Base-by-base conservation (phyloP, 2,797 vertebrate species). In the Nothura maculosa region DNA sequence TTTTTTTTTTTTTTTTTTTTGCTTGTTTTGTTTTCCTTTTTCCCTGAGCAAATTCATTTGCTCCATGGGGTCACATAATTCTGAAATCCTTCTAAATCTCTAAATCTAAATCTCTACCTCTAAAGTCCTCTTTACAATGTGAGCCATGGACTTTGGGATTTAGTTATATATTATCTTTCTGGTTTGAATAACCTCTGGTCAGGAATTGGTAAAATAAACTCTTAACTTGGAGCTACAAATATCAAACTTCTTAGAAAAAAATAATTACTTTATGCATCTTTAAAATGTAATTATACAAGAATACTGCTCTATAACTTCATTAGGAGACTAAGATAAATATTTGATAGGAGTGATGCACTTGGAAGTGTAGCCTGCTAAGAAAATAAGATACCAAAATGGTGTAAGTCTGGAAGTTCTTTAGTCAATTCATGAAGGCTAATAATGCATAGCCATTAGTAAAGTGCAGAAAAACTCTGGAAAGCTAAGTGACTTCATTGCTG, bases 41-140 rank as follows among this genome's bases (percentile, higher is more conserved):
- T 16, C 54, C 12, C 20, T n/a, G 17, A 69, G 45, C 14, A 87
- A n/a, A 20, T 62, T 48, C 48, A 4, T 48, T 81, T 81, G 10
- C 14, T 92, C 32, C 7, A 4, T 30, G 16, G 32, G 5, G 22
- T 68, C 30, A 11, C 7, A 8, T 55, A n/a, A 18, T n/a, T 55
- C 54, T n/a, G 54, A n/a, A 55, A 55, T 88, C 27, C 32, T 69
- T 73, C 5, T 85, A 0, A 0, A 10, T 50, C 54, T n/a, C 54
- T 27, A 40, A 40, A 40, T 40, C n/a, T 85, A 0, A 0, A 10
- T 50, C 54, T n/a, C 54, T 27, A 40, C 6, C 1, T n/a, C 3
- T 34, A n/a, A 80, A 34, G 14, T 42, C 28, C 4, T 2, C n/a
- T 81, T 81, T 60, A 8, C 18, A 42, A 19, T 6, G 13, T 38